A percentile compares a stretch with the other conserved stretches of the same genome.
Conservation (phyloP, 2,888 invertebrate genomes). For the Busseola fusca region DNA sequence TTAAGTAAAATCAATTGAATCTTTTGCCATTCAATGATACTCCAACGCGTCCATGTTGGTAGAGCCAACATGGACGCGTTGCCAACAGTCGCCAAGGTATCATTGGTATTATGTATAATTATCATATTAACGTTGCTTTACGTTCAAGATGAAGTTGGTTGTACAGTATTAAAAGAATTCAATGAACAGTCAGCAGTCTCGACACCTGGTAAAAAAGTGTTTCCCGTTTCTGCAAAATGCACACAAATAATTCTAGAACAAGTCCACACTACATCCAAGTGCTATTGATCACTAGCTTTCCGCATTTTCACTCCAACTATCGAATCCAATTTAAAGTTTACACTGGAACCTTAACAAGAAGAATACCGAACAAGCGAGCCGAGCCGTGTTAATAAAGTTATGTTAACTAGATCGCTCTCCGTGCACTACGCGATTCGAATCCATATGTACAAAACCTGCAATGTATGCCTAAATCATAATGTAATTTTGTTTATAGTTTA, state of each 20-base stretch:
- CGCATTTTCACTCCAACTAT: conserved; percentile 56
- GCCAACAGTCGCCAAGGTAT: not conserved
- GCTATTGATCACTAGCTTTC: conserved; percentile 59
- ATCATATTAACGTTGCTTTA: not conserved
- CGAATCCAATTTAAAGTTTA: conserved; percentile 67
- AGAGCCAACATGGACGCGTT: no score
- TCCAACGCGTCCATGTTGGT: no score
- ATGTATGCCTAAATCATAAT: conserved; percentile 37
- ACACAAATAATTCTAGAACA: conserved; percentile 38
- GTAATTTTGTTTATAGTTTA: conserved; percentile 35
- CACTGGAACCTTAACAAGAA: conserved; percentile 57
- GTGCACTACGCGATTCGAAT: conserved; percentile 39
- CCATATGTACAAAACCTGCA: conserved; percentile 31
- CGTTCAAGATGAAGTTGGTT: no score
- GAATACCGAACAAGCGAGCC: conserved; percentile 59
- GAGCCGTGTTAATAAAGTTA: conserved; percentile 59
- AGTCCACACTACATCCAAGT: conserved; percentile 37
- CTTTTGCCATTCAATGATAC: no score
- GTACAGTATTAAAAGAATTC: not conserved
- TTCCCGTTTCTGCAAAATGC: conserved; percentile 24
- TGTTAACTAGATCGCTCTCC: conserved; percentile 57
- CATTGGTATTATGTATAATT: not conserved
- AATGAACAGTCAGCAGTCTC: not conserved
- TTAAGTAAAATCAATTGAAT: no score
- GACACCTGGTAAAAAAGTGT: not conserved